Conservation (phyloP, 2,888 invertebrate species). For the Chloroclystis v-ata region DNA sequence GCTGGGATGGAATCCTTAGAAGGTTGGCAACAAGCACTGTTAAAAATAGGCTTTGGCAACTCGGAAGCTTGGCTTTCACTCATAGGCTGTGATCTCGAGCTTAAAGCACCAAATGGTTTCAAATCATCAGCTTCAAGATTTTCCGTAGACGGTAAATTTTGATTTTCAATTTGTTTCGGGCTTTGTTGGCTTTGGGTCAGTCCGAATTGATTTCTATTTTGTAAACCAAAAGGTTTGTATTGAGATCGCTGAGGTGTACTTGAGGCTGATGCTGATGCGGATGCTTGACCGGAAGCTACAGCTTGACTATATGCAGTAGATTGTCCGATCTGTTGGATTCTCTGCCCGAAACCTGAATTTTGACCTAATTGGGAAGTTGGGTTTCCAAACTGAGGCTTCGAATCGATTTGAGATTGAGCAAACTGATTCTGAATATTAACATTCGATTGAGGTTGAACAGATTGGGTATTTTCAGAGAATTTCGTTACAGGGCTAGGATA, state of each 20-base stretch:
- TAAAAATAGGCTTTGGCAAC: constrained; percentile 13
- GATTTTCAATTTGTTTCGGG: background rate
- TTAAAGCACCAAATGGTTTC: constrained; percentile 6
- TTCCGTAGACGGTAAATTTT: constrained; percentile 3
- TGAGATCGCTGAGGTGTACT: constrained; percentile 2
- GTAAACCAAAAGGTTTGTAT: constrained; percentile 11
- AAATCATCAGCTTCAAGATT: background rate
- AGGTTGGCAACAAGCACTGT: constrained; percentile 19
- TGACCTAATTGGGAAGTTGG: constrained; percentile 17
- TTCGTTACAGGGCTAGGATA: constrained; percentile 8
- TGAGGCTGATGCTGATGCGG: constrained; percentile 14
- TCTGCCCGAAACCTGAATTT: constrained; percentile 8
- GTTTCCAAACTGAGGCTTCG: constrained; percentile 27
- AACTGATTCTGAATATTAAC: constrained; percentile 4
- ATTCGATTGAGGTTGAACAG: constrained; percentile 7
- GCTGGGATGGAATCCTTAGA: constrained; percentile 18
- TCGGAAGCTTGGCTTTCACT: too few species aligned
- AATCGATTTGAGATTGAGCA: constrained; percentile 27
- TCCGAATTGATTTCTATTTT: constrained; percentile 10
- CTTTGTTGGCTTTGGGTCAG: constrained; percentile 5
- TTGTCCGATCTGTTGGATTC: constrained; percentile 11
- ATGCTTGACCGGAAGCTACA: constrained; percentile 14
- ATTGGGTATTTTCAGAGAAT: constrained; percentile 11
- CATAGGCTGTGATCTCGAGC: background rate
- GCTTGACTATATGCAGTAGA: constrained; percentile 18